Evolutionary conservation across 2,113 vertebrate genomes (phyloP).

Genomic region (Dicrurus megarhynchus): DNA sequence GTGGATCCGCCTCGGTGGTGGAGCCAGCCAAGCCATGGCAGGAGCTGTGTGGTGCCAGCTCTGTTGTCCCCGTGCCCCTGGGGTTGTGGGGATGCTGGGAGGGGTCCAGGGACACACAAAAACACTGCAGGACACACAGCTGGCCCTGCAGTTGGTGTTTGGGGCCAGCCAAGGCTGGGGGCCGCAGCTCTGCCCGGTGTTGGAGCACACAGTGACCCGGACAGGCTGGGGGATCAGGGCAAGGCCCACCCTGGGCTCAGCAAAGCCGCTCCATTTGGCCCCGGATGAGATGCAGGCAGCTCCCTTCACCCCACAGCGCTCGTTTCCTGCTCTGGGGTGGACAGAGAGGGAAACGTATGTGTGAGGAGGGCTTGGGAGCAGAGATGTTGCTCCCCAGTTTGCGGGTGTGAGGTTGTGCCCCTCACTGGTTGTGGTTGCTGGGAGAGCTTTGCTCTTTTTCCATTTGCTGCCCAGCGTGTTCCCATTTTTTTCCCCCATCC

Average conservation of each 20-base stretch:
- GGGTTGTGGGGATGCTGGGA: neutral
- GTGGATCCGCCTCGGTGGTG: neutral
- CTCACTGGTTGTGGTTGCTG: neutral
- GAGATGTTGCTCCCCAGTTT: neutral
- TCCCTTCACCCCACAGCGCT: neutral
- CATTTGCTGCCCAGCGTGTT: neutral
- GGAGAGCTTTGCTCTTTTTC: neutral
- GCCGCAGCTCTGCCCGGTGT: fast-evolving
- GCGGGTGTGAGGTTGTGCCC: neutral
- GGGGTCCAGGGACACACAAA: neutral
- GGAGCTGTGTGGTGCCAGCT: neutral
- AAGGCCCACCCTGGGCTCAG: fast-evolving
- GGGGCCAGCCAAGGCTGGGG: neutral
- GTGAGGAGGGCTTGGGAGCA: neutral
- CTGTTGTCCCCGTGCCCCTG: neutral
- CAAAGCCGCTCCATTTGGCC: neutral
- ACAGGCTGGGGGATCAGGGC: neutral
- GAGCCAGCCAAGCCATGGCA: neutral
- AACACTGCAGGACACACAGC: fast-evolving
- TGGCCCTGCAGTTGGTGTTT: neutral
- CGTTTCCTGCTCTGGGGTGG: neutral
- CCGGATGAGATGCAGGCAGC: neutral
- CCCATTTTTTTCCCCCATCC: neutral
- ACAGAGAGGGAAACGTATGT: fast-evolving
- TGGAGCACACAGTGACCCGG: neutral